Evolutionary conservation across 2,797 vertebrate species (phyloP).

Genomic region (Sebastes diaconus): DNA sequence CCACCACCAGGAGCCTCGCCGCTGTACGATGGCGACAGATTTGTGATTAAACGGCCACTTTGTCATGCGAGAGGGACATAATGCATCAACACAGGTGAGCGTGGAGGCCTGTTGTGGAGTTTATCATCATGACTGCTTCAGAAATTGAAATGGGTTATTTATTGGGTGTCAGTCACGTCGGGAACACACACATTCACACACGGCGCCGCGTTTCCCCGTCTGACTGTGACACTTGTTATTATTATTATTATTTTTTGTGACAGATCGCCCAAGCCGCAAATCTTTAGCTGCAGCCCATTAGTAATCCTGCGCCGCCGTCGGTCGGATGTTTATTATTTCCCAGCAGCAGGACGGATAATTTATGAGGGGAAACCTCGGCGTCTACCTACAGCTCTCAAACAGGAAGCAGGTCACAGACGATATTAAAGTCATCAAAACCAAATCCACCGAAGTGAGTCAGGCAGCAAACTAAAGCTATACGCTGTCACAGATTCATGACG

Average conservation of each 20-base stretch:
- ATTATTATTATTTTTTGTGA: conserved; percentile 56
- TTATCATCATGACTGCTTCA: conserved; percentile 73
- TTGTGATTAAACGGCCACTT: conserved; percentile 70
- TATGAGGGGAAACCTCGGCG: conserved; percentile 31
- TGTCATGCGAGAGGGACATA: conserved; percentile 55
- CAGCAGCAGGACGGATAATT: conserved; percentile 56
- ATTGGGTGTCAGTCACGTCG: conserved; percentile 58
- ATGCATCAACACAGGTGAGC: conserved; percentile 70
- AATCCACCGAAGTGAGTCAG: conserved; percentile 57
- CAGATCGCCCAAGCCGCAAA: conserved; percentile 63
- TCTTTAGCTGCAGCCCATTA: conserved; percentile 68
- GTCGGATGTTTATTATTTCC: conserved; percentile 60
- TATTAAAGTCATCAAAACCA: conserved; percentile 53
- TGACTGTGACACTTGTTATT: conserved; percentile 16
- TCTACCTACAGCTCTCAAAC: conserved; percentile 54
- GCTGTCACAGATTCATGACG: conserved; percentile 16
- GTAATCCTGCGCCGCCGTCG: conserved; percentile 45
- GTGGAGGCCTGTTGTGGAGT: conserved; percentile 59
- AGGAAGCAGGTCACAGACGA: conserved; percentile 48
- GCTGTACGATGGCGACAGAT: conserved; percentile 37
- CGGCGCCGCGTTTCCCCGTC: conserved; percentile 23
- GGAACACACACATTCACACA: conserved; percentile 33
- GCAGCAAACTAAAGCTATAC: conserved; percentile 10
- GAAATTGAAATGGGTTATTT: conserved; percentile 75
- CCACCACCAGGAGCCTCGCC: background rate